Evolutionary conservation across 1,140 invertebrate genomes (phyloP).

Genomic region (Leptestheria dahalacensis): DNA sequence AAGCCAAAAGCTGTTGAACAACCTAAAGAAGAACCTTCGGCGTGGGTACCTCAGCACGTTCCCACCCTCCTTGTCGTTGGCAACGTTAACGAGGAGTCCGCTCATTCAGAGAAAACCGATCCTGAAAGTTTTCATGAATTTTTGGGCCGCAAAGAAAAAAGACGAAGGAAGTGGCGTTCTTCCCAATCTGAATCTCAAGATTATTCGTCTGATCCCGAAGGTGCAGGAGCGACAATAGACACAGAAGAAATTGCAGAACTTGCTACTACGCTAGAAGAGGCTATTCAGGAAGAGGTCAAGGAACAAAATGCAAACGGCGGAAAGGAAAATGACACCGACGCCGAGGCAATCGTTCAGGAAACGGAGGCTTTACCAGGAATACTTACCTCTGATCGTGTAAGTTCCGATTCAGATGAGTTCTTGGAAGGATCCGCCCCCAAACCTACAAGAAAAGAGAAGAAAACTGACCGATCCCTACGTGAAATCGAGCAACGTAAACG

Average conservation of each 20-base stretch:
- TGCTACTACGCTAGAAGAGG: neutral
- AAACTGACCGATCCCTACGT: constrained; percentile 9
- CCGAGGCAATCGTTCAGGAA: too few species aligned
- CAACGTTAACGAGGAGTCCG: constrained; percentile 5
- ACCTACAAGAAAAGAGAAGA: constrained; percentile 7
- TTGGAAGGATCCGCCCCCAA: neutral
- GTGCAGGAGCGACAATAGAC: constrained; percentile 20
- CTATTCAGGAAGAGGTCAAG: too few species aligned
- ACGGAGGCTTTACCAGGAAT: too few species aligned
- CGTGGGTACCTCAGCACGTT: neutral
- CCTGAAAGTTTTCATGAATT: constrained; percentile 35
- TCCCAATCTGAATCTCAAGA: constrained; percentile 24
- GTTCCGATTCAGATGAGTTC: neutral
- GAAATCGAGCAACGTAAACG: constrained; percentile 13
- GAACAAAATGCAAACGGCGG: too few species aligned
- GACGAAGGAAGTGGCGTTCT: constrained; percentile 30
- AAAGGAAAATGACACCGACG: too few species aligned
- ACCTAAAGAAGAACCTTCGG: neutral
- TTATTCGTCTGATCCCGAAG: constrained; percentile 6
- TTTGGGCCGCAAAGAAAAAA: constrained; percentile 30
- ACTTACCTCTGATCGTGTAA: neutral
- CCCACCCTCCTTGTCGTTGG: constrained; percentile 11
- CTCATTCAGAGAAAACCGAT: constrained; percentile 24
- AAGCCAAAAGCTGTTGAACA: constrained; percentile 10
- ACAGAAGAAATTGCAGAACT: constrained; percentile 17